Base-by-base conservation (phyloP, 2,797 vertebrate species). In the Tapera naevia region DNA sequence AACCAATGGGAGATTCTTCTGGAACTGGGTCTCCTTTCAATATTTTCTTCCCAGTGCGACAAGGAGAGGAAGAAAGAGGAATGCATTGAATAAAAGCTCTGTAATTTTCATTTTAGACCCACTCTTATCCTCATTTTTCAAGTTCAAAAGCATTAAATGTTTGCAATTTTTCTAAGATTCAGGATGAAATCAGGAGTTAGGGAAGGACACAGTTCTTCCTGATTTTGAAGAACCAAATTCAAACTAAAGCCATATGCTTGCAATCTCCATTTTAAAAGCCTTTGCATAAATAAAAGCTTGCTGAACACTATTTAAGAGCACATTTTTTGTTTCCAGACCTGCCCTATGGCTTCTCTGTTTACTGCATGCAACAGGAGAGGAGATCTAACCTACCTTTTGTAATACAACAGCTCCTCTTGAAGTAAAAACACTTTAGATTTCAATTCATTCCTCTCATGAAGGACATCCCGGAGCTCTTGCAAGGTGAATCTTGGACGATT, bases 381-480 rank as follows among this genome's bases (percentile, higher is more conserved):
- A 56, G 18, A 60, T 7, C 86, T 51, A 58, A 91, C 95, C 15
- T 89, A 99, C 99, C 99, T 99, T 95, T 98, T 99, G 87, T 99
- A 99, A 96, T 99, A 99, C 7, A 99, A 98, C 75, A 99, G 98
- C 96, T 99, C 99, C 88, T 99, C 99, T 93, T 99, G 99, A 93
- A 99, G 96, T 97, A 99, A 82, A 93, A 99, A 99, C 25, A 99
- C 99, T 98, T 99, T 99, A 71, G 99, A 98, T 97, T 99, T 99
- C 71, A 99, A 98, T 91, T 99, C 99, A 8, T 99, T 99, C 91
- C 99, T 98, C 97, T 99, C 99, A 0, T 99, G 99, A 28, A 99
- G 98, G 71, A 99, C 99, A 2, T 99, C 99, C 61, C 99, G 98
- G 80, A 99, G 98, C 97, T 99, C 99, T 97, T 99, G 99, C 87